A percentile compares a stretch with the other conserved stretches of the same genome.
Conservation (phyloP, 2,888 invertebrate genomes). For the Pelosia muscerda region DNA sequence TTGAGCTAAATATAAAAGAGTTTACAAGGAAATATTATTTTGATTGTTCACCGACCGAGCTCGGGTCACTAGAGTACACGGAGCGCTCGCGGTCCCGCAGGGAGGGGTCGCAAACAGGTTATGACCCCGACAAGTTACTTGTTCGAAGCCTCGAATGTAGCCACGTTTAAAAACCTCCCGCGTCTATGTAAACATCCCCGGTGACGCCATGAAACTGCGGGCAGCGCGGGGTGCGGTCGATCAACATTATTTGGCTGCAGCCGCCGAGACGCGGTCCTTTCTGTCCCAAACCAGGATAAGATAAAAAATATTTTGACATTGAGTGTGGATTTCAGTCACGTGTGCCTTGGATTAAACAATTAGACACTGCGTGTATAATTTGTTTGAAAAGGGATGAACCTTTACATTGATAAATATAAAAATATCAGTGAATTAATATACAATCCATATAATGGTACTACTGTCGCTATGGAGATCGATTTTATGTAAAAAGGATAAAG, state of each 20-base stretch:
- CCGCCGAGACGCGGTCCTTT: constrained; percentile 71
- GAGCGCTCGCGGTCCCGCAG: constrained; percentile 75
- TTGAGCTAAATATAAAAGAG: constrained; percentile 23
- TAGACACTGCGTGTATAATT: constrained; percentile 38
- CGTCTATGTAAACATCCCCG: constrained; percentile 57
- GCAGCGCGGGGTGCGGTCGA: constrained; percentile 51
- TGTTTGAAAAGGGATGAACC: constrained; percentile 8
- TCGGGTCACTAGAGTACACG: constrained; percentile 80
- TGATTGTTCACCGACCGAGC: constrained; percentile 65
- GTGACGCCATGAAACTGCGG: constrained; percentile 36
- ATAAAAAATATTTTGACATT: constrained; percentile 78
- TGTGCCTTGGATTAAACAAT: constrained; percentile 58
- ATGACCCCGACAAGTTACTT: constrained; percentile 86
- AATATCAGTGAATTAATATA: neutral
- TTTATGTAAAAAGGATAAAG: constrained; percentile 42
- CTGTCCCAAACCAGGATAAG: constrained; percentile 82
- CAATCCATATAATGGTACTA: neutral
- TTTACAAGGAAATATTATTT: constrained; percentile 54
- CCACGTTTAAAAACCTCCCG: constrained; percentile 70
- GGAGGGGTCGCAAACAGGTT: constrained; percentile 87
- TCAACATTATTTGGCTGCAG: constrained; percentile 62
- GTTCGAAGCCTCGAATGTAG: constrained; percentile 77
- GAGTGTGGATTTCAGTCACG: constrained; percentile 65
- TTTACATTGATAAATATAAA: neutral
- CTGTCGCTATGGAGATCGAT: neutral